Conservation (phyloP, 2,113 vertebrate genomes). For the Notarius lentiginosus region DNA sequence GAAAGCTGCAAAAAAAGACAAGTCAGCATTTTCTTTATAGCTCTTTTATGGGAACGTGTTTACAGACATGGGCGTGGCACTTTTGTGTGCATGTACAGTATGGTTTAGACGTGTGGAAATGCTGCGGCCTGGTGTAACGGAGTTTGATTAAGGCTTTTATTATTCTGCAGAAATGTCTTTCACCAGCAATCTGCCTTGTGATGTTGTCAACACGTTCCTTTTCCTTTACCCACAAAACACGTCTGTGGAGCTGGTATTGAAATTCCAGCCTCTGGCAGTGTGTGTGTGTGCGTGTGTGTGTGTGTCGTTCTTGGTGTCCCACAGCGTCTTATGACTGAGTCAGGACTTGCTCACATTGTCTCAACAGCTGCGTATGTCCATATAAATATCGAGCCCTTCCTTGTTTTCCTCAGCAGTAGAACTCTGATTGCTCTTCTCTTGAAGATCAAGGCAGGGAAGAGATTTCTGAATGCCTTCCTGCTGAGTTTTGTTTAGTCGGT, state of each 20-base stretch:
- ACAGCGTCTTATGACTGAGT: conserved; percentile 59
- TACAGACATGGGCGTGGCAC: no score
- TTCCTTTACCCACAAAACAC: not conserved
- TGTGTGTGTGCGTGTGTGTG: not conserved
- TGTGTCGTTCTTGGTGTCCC: conserved; percentile 9
- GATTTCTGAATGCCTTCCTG: not conserved
- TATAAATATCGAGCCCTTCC: conserved; percentile 29
- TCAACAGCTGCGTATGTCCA: not conserved
- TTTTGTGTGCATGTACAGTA: no score
- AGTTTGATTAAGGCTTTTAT: not conserved
- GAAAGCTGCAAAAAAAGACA: no score
- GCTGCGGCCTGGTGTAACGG: no score
- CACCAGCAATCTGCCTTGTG: not conserved
- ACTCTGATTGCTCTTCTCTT: not conserved
- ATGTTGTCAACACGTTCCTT: not conserved
- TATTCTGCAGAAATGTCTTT: not conserved
- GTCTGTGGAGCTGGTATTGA: not conserved
- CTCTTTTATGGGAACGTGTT: no score
- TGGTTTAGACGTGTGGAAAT: no score
- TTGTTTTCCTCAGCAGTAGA: not conserved
- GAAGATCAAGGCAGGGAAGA: not conserved
- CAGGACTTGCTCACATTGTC: conserved; percentile 8
- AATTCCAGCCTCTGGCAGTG: not conserved
- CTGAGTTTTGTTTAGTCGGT: not conserved
- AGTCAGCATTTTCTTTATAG: no score